Evolutionary conservation across 2,888 invertebrate genomes (phyloP), one percentile per base, ranked within the genome.

Genomic region (Melipona bicolor): DNA sequence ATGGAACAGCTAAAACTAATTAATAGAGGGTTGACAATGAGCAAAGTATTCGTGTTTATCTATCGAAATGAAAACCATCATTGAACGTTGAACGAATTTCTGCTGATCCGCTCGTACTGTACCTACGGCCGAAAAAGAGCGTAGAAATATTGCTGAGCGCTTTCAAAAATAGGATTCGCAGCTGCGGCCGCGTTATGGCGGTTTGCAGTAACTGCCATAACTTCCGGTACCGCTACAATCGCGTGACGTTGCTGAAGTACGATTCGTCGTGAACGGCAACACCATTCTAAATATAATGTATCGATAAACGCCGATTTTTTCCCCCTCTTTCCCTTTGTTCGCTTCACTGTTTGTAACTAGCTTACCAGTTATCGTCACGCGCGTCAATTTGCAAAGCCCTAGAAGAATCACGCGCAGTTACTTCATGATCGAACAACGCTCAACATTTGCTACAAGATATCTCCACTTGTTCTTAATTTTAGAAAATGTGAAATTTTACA

Each of bases 91-190:
- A 56, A 59, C 32, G 27, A 24, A 17, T 62, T 11, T 43, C 9
- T n/a, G 5, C 36, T 24, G 52, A 19, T 19, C 3, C 17, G 27
- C 3, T 32, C n/a, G 49, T 36, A 49, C n/a, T 62, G 49, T 32
- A 24, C 50, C 56, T 27, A 32, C 32, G 32, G 52, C 52, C 15
- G 27, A 68, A 77, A 79, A 56, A 67, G 69, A 65, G 43, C 49
- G 50, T 61, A 24, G 69, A 65, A 69, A 69, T 69, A 78, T 43
- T n/a, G 43, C 27, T 62, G 62, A 67, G 27, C 64, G 76, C 54
- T 49, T 75, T 87, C 90, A 79, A 79, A 92, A 92, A 92, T 92
- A 91, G 90, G 85, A 87, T 85, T 88, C 76, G 89, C 91, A 91
- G 91, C 91, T 91, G 91, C 91, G 76, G 62, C 21, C 59, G 79